Evolutionary conservation across 2,888 invertebrate species (phyloP).

Genomic region (Zootermopsis nevadensis): DNA sequence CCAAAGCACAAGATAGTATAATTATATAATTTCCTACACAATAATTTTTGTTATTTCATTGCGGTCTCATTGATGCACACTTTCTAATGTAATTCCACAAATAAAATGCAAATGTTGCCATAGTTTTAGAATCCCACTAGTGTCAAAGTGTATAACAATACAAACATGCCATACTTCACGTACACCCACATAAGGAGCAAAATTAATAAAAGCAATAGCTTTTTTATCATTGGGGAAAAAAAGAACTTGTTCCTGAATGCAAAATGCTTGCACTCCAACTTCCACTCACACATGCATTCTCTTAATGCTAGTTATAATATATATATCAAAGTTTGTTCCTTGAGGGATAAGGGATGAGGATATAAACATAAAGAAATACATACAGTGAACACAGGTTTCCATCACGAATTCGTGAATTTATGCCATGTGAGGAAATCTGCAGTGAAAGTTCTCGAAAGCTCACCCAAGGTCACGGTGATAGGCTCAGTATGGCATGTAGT

Average conservation of each 20-base stretch:
- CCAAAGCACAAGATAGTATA: not conserved
- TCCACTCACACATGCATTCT: conserved; percentile 31
- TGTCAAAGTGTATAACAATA: not conserved
- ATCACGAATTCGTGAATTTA: conserved; percentile 27
- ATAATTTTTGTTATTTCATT: not conserved
- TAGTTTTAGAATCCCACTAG: not conserved
- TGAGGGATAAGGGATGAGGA: conserved; percentile 6
- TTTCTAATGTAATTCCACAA: not conserved
- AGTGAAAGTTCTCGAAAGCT: not conserved
- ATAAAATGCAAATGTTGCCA: not conserved
- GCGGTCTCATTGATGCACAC: not conserved
- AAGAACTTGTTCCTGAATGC: not conserved
- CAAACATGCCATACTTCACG: not conserved
- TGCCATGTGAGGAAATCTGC: conserved; percentile 22
- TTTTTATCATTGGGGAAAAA: not conserved
- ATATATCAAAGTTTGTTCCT: conserved; percentile 18
- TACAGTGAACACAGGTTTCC: conserved; percentile 48
- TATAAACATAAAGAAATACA: conserved; percentile 45
- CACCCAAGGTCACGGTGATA: conserved; percentile 4
- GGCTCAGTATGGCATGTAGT: conserved; percentile 54
- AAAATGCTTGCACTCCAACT: not conserved
- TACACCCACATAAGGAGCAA: not conserved
- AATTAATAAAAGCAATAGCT: not conserved
- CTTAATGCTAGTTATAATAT: not conserved
- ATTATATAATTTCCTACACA: not conserved